Evolutionary conservation across 2,797 vertebrate genomes (phyloP).

Genomic region (Macroramphosus scolopax): DNA sequence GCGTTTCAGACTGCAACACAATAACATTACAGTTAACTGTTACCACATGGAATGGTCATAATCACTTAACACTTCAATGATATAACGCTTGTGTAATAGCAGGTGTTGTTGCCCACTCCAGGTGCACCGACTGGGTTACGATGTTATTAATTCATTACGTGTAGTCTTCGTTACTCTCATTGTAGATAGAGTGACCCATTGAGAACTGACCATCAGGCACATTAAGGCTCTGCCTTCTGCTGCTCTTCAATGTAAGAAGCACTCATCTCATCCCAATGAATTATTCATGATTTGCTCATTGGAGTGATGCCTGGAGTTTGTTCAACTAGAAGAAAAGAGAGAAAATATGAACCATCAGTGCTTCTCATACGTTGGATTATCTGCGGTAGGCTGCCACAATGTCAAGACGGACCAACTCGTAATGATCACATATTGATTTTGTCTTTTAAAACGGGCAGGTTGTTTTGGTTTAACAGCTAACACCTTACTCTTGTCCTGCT

Average conservation of each 20-base stretch:
- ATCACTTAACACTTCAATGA: no score
- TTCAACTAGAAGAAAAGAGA: conserved; percentile 24
- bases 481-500: no score
- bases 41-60: neutral
- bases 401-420: no score
- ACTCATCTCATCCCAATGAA: conserved; percentile 29
- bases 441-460: no score
- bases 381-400: no score
- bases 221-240: conserved; percentile 2
- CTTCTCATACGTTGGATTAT: no score
- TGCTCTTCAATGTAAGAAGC: conserved; percentile 20
- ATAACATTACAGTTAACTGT: no score
- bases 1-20: no score
- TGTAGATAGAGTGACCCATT: conserved; percentile 2
- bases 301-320: conserved; percentile 32
- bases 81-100: no score
- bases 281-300: conserved; percentile 51
- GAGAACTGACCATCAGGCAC: conserved; percentile 2
- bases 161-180: neutral
- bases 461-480: no score
- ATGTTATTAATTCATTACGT: neutral
- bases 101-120: neutral
- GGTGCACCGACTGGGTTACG: neutral
- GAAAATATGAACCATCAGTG: neutral
- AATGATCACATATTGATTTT: no score